Percentiles rank a stretch among this genome's conserved stretches.
These are phyloP conservation scores for Drosophila mimica DNA, from an alignment of 2,888 invertebrate genomes.

Conservation along the genomic window DNA sequence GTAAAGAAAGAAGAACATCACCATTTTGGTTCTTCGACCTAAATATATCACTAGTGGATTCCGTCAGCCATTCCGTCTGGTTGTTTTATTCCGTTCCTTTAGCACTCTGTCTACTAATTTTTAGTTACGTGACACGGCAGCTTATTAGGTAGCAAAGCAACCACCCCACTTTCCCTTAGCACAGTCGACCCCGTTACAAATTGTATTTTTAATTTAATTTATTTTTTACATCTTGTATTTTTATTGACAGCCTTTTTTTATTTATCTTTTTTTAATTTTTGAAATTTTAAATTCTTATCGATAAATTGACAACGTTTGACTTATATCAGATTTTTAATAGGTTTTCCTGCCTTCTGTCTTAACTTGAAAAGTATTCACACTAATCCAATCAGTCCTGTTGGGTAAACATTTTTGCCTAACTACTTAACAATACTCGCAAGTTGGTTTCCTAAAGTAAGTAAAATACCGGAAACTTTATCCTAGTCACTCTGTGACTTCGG, in stretches of 20 bases:
- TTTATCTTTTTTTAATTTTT: neutral
- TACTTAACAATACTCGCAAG: neutral
- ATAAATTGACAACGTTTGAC: neutral
- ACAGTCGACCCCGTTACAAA: too few species aligned
- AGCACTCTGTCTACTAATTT: too few species aligned
- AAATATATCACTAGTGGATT: too few species aligned
- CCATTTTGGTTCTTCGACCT: too few species aligned
- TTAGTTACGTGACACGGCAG: too few species aligned
- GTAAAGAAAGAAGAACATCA: too few species aligned
- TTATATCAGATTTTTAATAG: neutral
- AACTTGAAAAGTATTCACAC: neutral
- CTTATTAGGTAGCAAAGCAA: too few species aligned
- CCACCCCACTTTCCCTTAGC: too few species aligned
- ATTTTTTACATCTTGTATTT: neutral
- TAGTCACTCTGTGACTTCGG: constrained; percentile 5
- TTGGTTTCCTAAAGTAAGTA: neutral
- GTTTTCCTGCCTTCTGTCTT: neutral
- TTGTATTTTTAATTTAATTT: neutral
- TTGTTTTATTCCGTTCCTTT: too few species aligned
- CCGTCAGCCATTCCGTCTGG: too few species aligned
- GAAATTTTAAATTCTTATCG: neutral
- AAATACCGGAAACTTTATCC: constrained; percentile 14
- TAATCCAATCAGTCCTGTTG: neutral
- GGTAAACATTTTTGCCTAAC: neutral
- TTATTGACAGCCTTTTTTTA: neutral